Evolutionary conservation across 1,140 invertebrate species (phyloP), one percentile per base, ranked within the genome.

Genomic region (Cydia strobilella): DNA sequence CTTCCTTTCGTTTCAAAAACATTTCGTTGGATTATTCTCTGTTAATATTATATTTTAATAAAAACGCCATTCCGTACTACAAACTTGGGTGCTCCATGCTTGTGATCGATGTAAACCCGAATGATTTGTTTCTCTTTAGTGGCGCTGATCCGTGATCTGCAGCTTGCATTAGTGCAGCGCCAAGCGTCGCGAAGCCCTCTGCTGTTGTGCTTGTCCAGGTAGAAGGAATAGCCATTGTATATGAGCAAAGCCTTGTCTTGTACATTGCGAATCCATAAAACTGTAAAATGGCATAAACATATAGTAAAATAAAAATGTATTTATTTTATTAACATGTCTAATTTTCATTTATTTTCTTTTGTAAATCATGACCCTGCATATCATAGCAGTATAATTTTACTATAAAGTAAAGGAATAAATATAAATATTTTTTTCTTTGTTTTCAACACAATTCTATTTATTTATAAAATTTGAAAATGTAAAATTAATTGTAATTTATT

Each of bases 201-300:
- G 9, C 65, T 69, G 27, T 35, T 69, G 65, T 31, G 18, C n/a
- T 69, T 69, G 27, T 69, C 13, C 15, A 39, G 27, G 31, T 69
- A 69, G 27, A 69, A 69, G 4, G 31, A 69, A 5, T 7, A 69
- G 15, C 31, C 65, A 2, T 69, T 39, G n/a, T 39, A 35, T 15
- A 69, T 35, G 5, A 69, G 31, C 65, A 35, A n/a, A 9, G 27
- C 65, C n/a, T 69, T 69, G n/a, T 18, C 31, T 2, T 35, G 27
- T 6, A 9, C 13, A 13, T 18, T 69, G 3, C 15, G 25, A 9
- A 35, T 18, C 65, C 27, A 69, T 0, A 18, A 1, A 69, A 69
- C 65, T 69, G 31, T 7, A 69, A 42, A 69, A 15, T 63, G 4
- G 20, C 10, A 62, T 25, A 9, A 12, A 23, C 23, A 5, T 23